Percentiles rank a stretch among this genome's conserved stretches.
Evolutionary conservation across 2,888 invertebrate genomes (phyloP).

Genomic region (Eucera pruinosa): DNA sequence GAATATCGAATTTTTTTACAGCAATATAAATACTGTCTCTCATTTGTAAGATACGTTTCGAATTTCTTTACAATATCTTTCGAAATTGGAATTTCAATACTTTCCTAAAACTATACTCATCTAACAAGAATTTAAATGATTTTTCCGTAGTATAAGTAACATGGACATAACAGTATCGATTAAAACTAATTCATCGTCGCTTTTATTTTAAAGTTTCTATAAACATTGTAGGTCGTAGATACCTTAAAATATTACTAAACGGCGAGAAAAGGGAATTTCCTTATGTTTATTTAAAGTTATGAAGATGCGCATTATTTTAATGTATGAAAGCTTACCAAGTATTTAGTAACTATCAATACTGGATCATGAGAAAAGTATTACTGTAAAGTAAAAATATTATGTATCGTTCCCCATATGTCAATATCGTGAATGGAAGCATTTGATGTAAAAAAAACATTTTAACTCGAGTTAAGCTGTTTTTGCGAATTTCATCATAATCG

Average conservation of each 20-base stretch:
- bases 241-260: conserved; percentile 27
- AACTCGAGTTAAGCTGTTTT: too few relatives aligned
- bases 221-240: conserved; percentile 28
- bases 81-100: conserved; percentile 3
- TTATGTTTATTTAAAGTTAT: not conserved
- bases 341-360: not conserved
- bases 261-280: not conserved
- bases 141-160: conserved; percentile 12
- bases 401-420: too few relatives aligned
- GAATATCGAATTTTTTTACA: not conserved
- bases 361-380: conserved; percentile 8
- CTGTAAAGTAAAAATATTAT: not conserved
- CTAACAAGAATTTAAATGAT: conserved; percentile 27
- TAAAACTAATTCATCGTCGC: not conserved
- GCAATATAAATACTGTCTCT: not conserved
- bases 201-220: conserved; percentile 34
- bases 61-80: conserved; percentile 11
- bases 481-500: too few relatives aligned
- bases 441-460: too few relatives aligned
- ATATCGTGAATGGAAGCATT: too few relatives aligned
- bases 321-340: not conserved
- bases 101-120: conserved; percentile 4
- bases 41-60: not conserved
- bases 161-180: not conserved
- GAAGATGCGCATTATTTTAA: conserved; percentile 4